Evolutionary conservation across 2,113 vertebrate genomes (phyloP).

Genomic region (Ageneiosus marmoratus): DNA sequence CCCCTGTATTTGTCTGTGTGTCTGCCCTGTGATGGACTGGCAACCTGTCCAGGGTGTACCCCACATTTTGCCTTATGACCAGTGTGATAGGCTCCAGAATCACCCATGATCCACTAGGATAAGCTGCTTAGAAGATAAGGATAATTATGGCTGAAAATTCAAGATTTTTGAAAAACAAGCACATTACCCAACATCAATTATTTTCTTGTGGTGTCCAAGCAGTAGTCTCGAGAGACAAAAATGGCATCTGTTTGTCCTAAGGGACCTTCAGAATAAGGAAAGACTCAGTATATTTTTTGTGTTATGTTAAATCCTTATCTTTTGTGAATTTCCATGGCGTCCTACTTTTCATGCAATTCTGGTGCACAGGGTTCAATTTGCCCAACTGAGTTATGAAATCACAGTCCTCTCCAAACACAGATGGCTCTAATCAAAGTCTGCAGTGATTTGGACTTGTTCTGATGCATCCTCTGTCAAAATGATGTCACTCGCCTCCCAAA

Average conservation of each 20-base stretch:
- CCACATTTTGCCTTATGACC: no score
- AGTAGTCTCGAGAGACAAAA: background rate
- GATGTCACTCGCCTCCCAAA: background rate
- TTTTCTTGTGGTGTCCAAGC: no score
- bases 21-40: no score
- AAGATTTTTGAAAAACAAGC: no score
- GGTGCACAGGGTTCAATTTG: background rate
- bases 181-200: no score
- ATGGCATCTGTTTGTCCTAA: background rate
- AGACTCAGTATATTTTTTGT: background rate
- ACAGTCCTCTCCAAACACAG: background rate
- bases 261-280: background rate
- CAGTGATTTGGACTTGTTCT: conserved; percentile 3
- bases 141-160: no score
- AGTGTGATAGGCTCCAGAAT: no score
- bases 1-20: no score
- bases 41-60: no score
- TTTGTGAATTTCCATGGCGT: background rate
- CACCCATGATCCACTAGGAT: no score
- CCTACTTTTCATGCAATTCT: background rate
- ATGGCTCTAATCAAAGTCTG: background rate
- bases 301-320: background rate
- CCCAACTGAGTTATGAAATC: background rate
- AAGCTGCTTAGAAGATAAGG: no score
- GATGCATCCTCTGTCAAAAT: background rate